Evolutionary conservation across 2,797 vertebrate genomes (phyloP).

Genomic region (Vireo griseus): DNA sequence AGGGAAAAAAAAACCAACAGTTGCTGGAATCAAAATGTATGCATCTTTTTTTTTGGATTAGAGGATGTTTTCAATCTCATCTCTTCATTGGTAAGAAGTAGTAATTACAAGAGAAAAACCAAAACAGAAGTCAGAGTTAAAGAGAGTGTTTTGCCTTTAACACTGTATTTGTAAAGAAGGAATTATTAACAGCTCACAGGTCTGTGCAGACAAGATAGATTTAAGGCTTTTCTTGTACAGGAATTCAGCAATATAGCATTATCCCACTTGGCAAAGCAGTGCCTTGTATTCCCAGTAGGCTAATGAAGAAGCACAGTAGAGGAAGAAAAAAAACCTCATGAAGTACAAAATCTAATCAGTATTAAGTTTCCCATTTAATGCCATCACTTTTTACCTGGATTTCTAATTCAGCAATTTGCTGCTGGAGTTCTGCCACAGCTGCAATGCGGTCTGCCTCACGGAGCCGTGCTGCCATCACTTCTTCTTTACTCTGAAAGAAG

Average conservation of each 20-base stretch:
- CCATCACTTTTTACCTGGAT: conserved; percentile 85
- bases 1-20: neutral
- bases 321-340: fast-evolving
- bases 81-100: neutral
- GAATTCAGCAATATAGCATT: neutral
- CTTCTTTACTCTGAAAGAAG: conserved; percentile 88
- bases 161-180: neutral
- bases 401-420: conserved; percentile 95
- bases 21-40: neutral
- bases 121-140: neutral
- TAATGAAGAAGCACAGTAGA: neutral
- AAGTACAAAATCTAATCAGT: neutral
- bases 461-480: conserved; percentile 95
- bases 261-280: neutral
- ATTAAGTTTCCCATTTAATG: neutral
- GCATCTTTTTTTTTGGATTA: neutral
- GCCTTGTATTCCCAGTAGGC: neutral
- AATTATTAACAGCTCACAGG: neutral
- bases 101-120: neutral
- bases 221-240: neutral
- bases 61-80: neutral
- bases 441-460: conserved; percentile 96
- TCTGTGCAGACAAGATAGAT: neutral
- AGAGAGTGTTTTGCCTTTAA: neutral
- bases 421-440: conserved; percentile 94